These are phyloP conservation scores for Thumatha senex DNA, from an alignment of 2,888 invertebrate species.

Conservation along the genomic window DNA sequence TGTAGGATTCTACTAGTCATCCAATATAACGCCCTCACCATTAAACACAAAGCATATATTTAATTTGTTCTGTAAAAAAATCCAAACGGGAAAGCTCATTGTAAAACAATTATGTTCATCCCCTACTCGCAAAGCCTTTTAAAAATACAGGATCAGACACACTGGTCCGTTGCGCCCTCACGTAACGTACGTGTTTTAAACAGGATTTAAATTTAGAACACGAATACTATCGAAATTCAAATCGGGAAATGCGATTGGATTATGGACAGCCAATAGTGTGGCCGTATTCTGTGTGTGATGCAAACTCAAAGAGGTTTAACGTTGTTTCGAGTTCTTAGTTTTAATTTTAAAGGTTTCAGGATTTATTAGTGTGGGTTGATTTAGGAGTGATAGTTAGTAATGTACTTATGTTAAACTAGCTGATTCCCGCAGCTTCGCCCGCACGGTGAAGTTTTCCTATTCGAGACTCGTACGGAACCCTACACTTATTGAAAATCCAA, in stretches of 20 bases:
- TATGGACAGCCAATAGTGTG: slow-evolving; percentile 31
- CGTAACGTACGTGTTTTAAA: slow-evolving; percentile 38
- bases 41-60: too few species aligned
- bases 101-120: slow-evolving; percentile 10
- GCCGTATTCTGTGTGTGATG: slow-evolving; percentile 23
- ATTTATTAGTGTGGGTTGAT: background rate
- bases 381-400: background rate
- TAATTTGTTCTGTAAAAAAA: too few species aligned
- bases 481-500: too few species aligned
- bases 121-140: slow-evolving; percentile 7
- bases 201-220: slow-evolving; percentile 43
- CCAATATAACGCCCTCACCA: too few species aligned
- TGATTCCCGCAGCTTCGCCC: too few species aligned
- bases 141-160: slow-evolving; percentile 26
- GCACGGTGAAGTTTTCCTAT: too few species aligned
- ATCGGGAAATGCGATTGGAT: slow-evolving; percentile 34
- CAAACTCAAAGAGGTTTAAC: slow-evolving; percentile 26
- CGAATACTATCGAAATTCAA: slow-evolving; percentile 41
- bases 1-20: too few species aligned
- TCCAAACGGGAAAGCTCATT: background rate
- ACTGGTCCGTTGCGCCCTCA: slow-evolving; percentile 29
- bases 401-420: too few species aligned
- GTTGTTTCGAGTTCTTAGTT: slow-evolving; percentile 22
- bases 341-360: slow-evolving; percentile 9
- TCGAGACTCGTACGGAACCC: too few species aligned